These are phyloP conservation scores for Acipenser transmontanus DNA, from an alignment of 2,797 vertebrate species.

Conservation along the genomic window DNA sequence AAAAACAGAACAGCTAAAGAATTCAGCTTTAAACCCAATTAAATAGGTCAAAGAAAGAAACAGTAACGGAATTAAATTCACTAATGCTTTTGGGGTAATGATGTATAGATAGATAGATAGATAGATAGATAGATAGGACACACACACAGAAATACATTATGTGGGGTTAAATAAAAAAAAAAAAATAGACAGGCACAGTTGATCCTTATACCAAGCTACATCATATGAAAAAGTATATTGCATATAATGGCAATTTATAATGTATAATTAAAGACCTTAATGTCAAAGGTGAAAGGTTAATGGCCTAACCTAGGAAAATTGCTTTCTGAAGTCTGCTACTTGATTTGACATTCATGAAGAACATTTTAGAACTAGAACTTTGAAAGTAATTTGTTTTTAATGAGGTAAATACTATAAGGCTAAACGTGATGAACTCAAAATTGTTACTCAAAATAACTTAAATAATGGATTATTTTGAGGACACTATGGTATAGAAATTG, in stretches of 20 bases:
- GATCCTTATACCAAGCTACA: too few species aligned
- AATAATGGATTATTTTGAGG: too few species aligned
- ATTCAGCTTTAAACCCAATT: slow-evolving; percentile 1
- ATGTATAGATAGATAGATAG: not conserved
- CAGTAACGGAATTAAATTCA: slow-evolving; percentile 1
- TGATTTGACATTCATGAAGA: not conserved
- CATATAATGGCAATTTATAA: too few species aligned
- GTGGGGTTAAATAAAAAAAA: not conserved
- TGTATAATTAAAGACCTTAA: too few species aligned
- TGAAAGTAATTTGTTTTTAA: too few species aligned
- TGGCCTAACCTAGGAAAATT: not conserved
- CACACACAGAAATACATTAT: slow-evolving; percentile 4
- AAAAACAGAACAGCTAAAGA: not conserved
- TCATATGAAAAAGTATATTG: too few species aligned
- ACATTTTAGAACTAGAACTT: not conserved
- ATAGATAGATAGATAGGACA: too few species aligned
- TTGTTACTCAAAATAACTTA: too few species aligned
- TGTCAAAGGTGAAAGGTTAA: not conserved
- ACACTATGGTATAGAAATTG: too few species aligned
- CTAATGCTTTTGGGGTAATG: slow-evolving; percentile 10
- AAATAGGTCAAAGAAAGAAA: not conserved
- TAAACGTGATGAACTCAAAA: too few species aligned
- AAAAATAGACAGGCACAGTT: too few species aligned
- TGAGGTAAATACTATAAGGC: too few species aligned
- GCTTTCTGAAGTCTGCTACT: not conserved